Conservation (phyloP, 2,888 invertebrate genomes). For the Bugula neritina region DNA sequence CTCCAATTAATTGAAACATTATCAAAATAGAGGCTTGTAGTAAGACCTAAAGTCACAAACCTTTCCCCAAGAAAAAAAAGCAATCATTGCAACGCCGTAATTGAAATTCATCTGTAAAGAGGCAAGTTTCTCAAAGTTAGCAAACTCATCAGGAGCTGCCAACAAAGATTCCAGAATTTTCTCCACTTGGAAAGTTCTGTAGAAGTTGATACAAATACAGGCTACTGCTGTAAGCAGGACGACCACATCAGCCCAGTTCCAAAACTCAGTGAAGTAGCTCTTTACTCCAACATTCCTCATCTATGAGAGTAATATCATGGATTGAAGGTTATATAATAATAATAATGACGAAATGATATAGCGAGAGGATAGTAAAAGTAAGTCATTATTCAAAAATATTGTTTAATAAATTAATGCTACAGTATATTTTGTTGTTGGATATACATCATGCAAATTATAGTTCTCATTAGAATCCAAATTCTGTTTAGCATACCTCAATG, state of each 20-base stretch:
- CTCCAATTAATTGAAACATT: too few relatives aligned
- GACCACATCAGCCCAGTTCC: slow-evolving; percentile 60
- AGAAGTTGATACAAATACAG: slow-evolving; percentile 51
- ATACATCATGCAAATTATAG: too few relatives aligned
- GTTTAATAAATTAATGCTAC: too few relatives aligned
- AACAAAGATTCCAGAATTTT: slow-evolving; percentile 45
- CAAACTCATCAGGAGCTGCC: slow-evolving; percentile 47
- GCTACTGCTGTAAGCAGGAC: slow-evolving; percentile 55
- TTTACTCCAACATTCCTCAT: slow-evolving; percentile 27
- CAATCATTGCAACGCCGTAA: slow-evolving; percentile 58
- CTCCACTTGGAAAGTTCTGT: slow-evolving; percentile 30
- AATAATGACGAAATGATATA: too few relatives aligned
- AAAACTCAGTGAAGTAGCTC: slow-evolving; percentile 56
- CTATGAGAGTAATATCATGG: too few relatives aligned
- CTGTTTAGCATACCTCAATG: slow-evolving; percentile 40
- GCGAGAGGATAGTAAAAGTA: too few relatives aligned
- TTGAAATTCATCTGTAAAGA: slow-evolving; percentile 57
- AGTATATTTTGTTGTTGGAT: too few relatives aligned
- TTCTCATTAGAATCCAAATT: too few relatives aligned
- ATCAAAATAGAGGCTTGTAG: too few relatives aligned
- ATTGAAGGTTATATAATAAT: too few relatives aligned
- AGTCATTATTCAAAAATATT: too few relatives aligned
- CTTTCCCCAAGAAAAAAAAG: slow-evolving; percentile 64
- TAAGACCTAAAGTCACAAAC: too few relatives aligned
- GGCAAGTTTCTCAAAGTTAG: slow-evolving; percentile 59